Conservation (phyloP, 1,140 invertebrate species). For the Chironomus tepperi region DNA sequence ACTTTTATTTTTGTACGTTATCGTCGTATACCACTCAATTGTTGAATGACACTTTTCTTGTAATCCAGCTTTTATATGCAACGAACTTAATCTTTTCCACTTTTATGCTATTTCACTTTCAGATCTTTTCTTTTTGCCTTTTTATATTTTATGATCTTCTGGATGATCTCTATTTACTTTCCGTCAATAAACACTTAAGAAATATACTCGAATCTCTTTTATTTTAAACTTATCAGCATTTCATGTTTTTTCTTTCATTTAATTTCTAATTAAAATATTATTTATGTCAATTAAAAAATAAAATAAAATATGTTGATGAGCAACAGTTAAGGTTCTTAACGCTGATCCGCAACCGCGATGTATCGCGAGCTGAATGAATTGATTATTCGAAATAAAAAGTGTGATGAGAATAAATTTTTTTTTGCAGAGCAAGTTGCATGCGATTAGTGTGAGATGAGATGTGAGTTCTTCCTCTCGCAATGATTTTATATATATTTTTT, state of each 20-base stretch:
- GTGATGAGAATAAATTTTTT: background rate
- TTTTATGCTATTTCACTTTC: background rate
- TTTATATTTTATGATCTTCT: background rate
- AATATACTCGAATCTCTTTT: too few relatives aligned
- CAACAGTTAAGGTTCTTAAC: background rate
- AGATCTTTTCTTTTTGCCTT: background rate
- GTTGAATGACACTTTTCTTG: conserved; percentile 7
- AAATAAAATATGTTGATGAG: background rate
- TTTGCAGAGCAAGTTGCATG: background rate
- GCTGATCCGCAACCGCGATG: background rate
- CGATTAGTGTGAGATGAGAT: background rate
- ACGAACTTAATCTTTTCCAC: conserved; percentile 12
- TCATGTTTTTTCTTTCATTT: background rate
- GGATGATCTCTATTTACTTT: background rate
- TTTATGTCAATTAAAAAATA: background rate
- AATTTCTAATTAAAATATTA: background rate
- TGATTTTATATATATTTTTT: background rate
- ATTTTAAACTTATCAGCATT: background rate
- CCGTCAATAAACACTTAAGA: too few relatives aligned
- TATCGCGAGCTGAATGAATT: background rate
- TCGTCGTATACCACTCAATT: background rate
- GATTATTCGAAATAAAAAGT: conserved; percentile 7
- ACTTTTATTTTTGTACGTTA: conserved; percentile 8
- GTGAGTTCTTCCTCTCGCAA: background rate
- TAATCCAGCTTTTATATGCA: conserved; percentile 8